Base-by-base conservation (phyloP, 1,140 invertebrate species). In the Bactericera cockerelli region DNA sequence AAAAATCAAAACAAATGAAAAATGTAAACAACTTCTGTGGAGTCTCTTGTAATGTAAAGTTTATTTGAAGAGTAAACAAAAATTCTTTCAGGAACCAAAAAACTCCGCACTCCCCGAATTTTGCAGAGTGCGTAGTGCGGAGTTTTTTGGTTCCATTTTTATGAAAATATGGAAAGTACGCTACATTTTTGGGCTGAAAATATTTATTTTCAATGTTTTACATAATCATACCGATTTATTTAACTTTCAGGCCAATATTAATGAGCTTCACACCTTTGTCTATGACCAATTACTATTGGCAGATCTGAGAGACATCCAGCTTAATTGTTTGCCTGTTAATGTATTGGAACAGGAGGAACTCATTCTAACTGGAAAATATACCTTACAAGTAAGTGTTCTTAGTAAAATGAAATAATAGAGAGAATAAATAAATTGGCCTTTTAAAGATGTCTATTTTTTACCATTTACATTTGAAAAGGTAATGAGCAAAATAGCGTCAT, bases 201-300 rank as follows among this genome's bases (percentile, higher is more conserved):
- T n/a, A n/a, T n/a, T n/a, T n/a, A n/a, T n/a, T n/a, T n/a, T n/a
- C n/a, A 36, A 36, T 11, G 16, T 16, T 16, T 36, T 36, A 36
- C 10, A 36, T 11, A 36, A 36, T 36, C 10, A 16, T 49, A 16
- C 22, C 42, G 4, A 19, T 22, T 49, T 10, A 6, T 49, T 19
- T 49, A 3, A 6, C 19, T 59, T 61, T 10, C 57, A 65, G 63
- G 39, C 16, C 31, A 54, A 31, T 28, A 26, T 42, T 42, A 58
- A 60, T 10, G 57, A 63, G n/a, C 16, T 67, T 10, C 26, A 64
- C 8, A 58, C 67, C 25, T 75, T 75, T 68, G 71, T 76, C 0
- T 70, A 64, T 11, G 68, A 71, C 64, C 82, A 86, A 67, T 84
- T 81, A 79, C 65, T 79, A 56, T 64, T 79, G 4, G 71, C 76